Evolutionary conservation across 2,797 vertebrate species (phyloP).

Genomic region (Eulemur mongoz): DNA sequence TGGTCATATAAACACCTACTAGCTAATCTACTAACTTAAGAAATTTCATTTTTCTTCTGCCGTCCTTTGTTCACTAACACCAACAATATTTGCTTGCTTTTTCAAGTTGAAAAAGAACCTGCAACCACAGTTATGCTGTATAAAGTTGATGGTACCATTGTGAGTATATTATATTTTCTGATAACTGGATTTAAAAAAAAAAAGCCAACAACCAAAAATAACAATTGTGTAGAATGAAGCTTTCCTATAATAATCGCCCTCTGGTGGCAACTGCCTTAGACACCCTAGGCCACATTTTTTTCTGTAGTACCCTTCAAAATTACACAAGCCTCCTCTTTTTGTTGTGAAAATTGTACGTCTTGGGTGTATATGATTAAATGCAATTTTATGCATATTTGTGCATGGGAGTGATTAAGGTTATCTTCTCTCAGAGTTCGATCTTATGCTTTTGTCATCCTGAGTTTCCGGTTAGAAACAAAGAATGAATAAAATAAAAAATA

Average conservation of each 20-base stretch:
- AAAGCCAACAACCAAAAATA: neutral
- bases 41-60: conserved; percentile 30
- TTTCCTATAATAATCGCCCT: conserved; percentile 33
- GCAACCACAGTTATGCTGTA: neutral
- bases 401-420: neutral
- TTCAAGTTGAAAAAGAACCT: neutral
- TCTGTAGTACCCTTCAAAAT: neutral
- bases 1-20: neutral
- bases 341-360: neutral
- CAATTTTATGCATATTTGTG: neutral
- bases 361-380: neutral
- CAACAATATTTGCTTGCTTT: neutral
- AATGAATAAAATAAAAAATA: neutral
- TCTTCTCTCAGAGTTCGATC: neutral
- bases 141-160: neutral
- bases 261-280: conserved; percentile 66
- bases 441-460: neutral
- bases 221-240: neutral
- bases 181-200: neutral
- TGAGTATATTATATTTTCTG: neutral
- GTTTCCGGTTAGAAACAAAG: conserved; percentile 13
- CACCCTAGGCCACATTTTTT: neutral
- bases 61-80: neutral
- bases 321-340: neutral
- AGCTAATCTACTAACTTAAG: neutral